These are phyloP conservation scores for Andrena flavipes DNA, from an alignment of 2,888 invertebrate genomes.

Conservation along the genomic window DNA sequence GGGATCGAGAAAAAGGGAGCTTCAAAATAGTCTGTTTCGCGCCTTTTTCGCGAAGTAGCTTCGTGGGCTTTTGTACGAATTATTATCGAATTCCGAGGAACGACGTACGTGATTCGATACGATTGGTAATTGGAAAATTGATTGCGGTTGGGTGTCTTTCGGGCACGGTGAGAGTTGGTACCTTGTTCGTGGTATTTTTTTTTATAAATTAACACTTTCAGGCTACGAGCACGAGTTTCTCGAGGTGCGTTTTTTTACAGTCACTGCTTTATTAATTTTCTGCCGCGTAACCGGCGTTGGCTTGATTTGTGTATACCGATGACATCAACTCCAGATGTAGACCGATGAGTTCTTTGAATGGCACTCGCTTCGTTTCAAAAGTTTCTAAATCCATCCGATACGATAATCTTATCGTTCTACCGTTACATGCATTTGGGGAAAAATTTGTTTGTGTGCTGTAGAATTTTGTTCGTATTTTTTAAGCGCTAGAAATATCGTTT, in stretches of 20 bases:
- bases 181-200: no score
- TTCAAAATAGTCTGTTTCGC: no score
- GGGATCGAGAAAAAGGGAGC: no score
- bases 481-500: background rate
- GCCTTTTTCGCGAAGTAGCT: no score
- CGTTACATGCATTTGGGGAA: background rate
- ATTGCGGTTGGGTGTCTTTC: no score
- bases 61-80: no score
- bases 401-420: conserved; percentile 15
- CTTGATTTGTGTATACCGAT: conserved; percentile 52
- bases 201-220: no score
- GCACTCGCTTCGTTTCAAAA: conserved; percentile 4
- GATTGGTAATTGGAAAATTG: no score
- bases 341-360: conserved; percentile 42
- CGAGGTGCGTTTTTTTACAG: conserved; percentile 27
- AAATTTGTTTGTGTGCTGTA: background rate
- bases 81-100: no score
- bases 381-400: background rate
- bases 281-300: conserved; percentile 19
- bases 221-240: background rate
- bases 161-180: no score
- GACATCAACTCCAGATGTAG: conserved; percentile 58
- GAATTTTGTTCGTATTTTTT: background rate
- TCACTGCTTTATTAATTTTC: conserved; percentile 35
- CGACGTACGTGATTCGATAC: no score